Evolutionary conservation across 2,888 invertebrate species (phyloP).

Genomic region (Agonopterix heracliana): DNA sequence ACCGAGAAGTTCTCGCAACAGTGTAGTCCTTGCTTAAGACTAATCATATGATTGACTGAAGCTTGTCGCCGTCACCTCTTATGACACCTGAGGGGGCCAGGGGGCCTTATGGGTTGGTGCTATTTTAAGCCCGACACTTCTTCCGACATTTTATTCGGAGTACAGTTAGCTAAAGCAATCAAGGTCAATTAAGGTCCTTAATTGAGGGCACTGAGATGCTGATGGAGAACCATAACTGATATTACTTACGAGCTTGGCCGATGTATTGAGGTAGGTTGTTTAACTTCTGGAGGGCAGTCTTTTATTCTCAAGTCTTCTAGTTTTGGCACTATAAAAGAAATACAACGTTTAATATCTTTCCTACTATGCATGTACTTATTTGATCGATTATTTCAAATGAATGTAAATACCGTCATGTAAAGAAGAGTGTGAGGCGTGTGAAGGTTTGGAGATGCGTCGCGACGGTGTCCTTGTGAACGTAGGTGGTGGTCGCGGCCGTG

Average conservation of each 20-base stretch:
- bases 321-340: slow-evolving; percentile 57
- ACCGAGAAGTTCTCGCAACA: too few relatives aligned
- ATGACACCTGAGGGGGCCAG: too few relatives aligned
- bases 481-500: slow-evolving; percentile 78
- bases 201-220: background rate
- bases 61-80: too few relatives aligned
- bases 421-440: slow-evolving; percentile 52
- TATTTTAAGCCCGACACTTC: too few relatives aligned
- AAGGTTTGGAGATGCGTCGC: slow-evolving; percentile 81
- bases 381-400: too few relatives aligned
- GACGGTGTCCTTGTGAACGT: slow-evolving; percentile 87
- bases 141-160: too few relatives aligned
- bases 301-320: slow-evolving; percentile 74
- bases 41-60: too few relatives aligned
- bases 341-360: background rate
- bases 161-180: too few relatives aligned
- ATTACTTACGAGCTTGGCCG: slow-evolving; percentile 68
- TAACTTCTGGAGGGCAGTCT: slow-evolving; percentile 70
- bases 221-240: background rate
- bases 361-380: background rate
- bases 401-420: slow-evolving; percentile 54
- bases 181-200: background rate
- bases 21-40: too few relatives aligned
- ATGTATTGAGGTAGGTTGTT: slow-evolving; percentile 71
- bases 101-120: too few relatives aligned